phyloP scores from a whole-genome alignment of 2,888 invertebrate genomes.

The Calameuta pallipes region DNA sequence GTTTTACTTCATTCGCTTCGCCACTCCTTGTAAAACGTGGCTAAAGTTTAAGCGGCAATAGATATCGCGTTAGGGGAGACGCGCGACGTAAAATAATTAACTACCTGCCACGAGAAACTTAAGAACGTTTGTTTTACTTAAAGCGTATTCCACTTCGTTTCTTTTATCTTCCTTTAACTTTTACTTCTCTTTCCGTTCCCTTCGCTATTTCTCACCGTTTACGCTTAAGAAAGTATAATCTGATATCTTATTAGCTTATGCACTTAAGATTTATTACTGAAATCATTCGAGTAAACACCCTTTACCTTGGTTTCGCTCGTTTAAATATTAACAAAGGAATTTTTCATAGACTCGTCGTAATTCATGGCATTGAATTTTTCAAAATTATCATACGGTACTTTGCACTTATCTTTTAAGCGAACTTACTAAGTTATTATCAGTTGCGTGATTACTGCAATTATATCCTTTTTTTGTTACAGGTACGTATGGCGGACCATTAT shows the following conservation, averaged over 20 bases:
- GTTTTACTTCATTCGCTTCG: conserved; percentile 14
- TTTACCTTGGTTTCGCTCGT: background rate
- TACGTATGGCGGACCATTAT: background rate
- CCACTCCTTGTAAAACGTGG: conserved; percentile 20
- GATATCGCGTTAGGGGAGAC: conserved; percentile 45
- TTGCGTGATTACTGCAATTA: background rate
- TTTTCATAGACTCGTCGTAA: background rate
- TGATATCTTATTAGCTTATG: conserved; percentile 49
- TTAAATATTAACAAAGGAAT: background rate
- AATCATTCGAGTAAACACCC: conserved; percentile 9
- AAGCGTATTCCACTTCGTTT: conserved; percentile 27
- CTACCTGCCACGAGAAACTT: conserved; percentile 52
- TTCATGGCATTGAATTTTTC: background rate
- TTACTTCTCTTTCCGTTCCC: background rate
- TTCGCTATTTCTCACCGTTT: conserved; percentile 26
- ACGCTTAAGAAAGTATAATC: conserved; percentile 33
- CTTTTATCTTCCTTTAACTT: conserved; percentile 14
- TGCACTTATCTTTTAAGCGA: background rate
- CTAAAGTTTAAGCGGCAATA: conserved; percentile 34
- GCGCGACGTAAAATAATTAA: conserved; percentile 53
- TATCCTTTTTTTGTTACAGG: background rate
- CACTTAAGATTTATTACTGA: conserved; percentile 46
- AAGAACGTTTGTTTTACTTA: conserved; percentile 59
- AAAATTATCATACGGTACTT: background rate
- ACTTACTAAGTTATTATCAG: background rate